Base-by-base conservation (phyloP, 1,140 invertebrate species). In the Maconellicoccus hirsutus region DNA sequence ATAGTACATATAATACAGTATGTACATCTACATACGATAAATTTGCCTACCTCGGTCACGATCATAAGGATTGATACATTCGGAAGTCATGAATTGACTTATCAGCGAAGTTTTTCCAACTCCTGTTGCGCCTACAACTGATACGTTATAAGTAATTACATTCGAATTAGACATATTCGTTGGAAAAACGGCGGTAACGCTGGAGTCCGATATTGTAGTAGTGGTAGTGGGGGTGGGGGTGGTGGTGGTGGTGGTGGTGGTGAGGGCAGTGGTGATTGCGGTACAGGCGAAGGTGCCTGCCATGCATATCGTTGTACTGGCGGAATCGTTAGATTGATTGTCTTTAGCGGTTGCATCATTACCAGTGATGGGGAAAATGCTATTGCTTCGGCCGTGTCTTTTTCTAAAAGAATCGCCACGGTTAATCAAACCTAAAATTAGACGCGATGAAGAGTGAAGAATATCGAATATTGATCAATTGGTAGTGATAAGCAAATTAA, bases 61-160 rank as follows among this genome's bases (percentile, higher is more conserved):
- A 74, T 95, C 93, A 76, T 94, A 94, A 21, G 92, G 91, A 77
- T 94, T 95, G 77, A 95, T 94, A 77, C 92, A 94, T 76, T 97
- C 94, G 70, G 92, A 95, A 39, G 93, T 96, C 84, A 93, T 91
- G 77, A 96, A 96, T 81, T 97, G 94, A 73, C 89, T 89, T 75
- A 93, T 86, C 0, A 97, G 84, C 16, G 93, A 87, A 0, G 93
- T 91, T 80, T 96, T 96, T 21, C 94, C 94, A 7, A 96, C 93
- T 0, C 92, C 93, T 6, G 86, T 83, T 0, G 89, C 86, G 0
- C 94, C 94, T 4, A 96, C 79, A 80, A 96, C 87, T 8, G 90
- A 88, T 0, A 96, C 91, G 0, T 83, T 82, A 79, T 90, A 90
- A 38, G 80, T 81, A 22, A 76, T 75, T 16, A 70, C 59, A 27